Conservation (phyloP, 2,888 invertebrate genomes). For the Opisthograptis luteolata region DNA sequence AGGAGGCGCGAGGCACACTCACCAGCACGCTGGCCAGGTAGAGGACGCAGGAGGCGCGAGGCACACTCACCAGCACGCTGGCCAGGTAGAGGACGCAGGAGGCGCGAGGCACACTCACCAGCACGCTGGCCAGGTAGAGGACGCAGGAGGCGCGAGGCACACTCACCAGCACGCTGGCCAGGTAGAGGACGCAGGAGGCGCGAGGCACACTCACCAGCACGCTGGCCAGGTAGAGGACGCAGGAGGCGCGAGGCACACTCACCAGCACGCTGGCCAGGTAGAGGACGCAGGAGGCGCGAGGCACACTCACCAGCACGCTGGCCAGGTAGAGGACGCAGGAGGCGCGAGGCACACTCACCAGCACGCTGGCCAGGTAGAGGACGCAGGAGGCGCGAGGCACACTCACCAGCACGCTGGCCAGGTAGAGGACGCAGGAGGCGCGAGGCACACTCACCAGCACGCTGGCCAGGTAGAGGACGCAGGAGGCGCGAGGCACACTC, state of each 20-base stretch:
- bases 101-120: constrained; percentile 86
- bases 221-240: constrained; percentile 91
- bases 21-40: no score
- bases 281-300: constrained; percentile 88
- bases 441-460: no score
- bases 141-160: constrained; percentile 89
- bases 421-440: constrained; percentile 89
- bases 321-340: constrained; percentile 92
- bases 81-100: constrained; percentile 92
- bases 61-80: no score
- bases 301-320: no score
- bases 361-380: constrained; percentile 90
- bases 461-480: no score
- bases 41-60: constrained; percentile 88
- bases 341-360: constrained; percentile 86
- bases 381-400: constrained; percentile 89
- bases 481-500: no score
- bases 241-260: constrained; percentile 87
- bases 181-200: constrained; percentile 89
- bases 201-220: no score
- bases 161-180: no score
- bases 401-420: no score
- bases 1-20: constrained; percentile 87
- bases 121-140: constrained; percentile 90
- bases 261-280: no score